Base-by-base conservation (phyloP, 2,888 invertebrate genomes). In the Quadroppia sp. region DNA sequence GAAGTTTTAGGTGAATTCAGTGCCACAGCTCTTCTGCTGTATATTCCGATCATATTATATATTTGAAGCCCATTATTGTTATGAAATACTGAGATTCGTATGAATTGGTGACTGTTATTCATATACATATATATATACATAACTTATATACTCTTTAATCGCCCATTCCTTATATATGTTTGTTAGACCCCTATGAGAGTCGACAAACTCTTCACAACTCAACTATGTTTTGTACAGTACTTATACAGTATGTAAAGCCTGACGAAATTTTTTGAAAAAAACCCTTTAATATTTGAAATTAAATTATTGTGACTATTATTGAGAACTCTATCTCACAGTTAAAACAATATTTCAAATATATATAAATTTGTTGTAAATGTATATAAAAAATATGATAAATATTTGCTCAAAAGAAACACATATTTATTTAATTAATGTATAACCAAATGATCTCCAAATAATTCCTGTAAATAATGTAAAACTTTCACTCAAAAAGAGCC, bases 1-100 rank as follows among this genome's bases (percentile, higher is more conserved):
- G 32, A 61, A n/a, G 32, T 61, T 67, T n/a, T 20, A 42, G 67
- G 67, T 67, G 67, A 67, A 67, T 67, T 67, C 67, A 67, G 67
- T 67, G 67, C 67, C 67, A 67, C 67, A 67, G 67, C 67, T 67
- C 17, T n/a, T n/a, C n/a, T 40, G 67, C 67, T 40, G 40, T 40
- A 40, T 6, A 67, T 32, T 25, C 25, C 9, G 25, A 50, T 50
- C 6, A 13, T 25, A 13, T 25, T 53, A 25, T 53, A 53, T 53
- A 25, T 53, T 25, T 53, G 6, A 25, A 53, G 6, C 23, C 11
- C 23, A 11, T 25, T 13, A 25, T 53, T 53, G 53, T 45, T 45
- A 45, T 53, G 2, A 50, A 53, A n/a, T 25, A 25, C 25, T 25
- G 25, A 25, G 53, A 53, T 20, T 53, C 53, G 32, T 32, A 30